phyloP scores from a whole-genome alignment of 1,140 invertebrate genomes.

The Heliconius melpomene region DNA sequence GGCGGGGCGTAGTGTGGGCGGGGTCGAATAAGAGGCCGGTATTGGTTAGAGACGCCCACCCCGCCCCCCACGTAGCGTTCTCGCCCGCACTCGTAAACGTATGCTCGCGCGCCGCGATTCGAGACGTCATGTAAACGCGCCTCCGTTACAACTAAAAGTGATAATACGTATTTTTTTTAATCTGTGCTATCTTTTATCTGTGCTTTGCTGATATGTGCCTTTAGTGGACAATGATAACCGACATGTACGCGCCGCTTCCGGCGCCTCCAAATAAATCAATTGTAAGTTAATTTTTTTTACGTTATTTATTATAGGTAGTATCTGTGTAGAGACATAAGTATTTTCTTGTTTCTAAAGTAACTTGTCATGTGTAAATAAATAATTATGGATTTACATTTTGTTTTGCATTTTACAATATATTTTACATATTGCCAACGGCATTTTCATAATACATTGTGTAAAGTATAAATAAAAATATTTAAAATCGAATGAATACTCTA shows the following conservation, averaged over 20 bases:
- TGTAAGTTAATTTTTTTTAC: slow-evolving; percentile 55
- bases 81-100: slow-evolving; percentile 43
- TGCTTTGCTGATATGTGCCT: slow-evolving; percentile 44
- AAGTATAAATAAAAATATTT: too few relatives aligned
- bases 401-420: too few relatives aligned
- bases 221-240: slow-evolving; percentile 71
- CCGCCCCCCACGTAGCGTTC: slow-evolving; percentile 44
- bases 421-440: too few relatives aligned
- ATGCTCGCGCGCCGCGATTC: slow-evolving; percentile 46
- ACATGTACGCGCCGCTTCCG: slow-evolving; percentile 75
- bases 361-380: not conserved
- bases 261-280: slow-evolving; percentile 72
- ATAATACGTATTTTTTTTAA: slow-evolving; percentile 11
- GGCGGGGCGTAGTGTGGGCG: slow-evolving; percentile 65
- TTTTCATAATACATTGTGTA: too few relatives aligned
- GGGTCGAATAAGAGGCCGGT: slow-evolving; percentile 63
- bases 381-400: not conserved
- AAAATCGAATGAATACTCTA: too few relatives aligned
- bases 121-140: slow-evolving; percentile 50
- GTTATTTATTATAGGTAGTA: too few relatives aligned
- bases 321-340: not conserved
- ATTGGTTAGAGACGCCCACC: slow-evolving; percentile 61
- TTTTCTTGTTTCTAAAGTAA: not conserved
- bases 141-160: slow-evolving; percentile 22
- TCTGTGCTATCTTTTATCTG: slow-evolving; percentile 25